phyloP scores from a whole-genome alignment of 1,140 invertebrate genomes.

The Bombyx mandarina region DNA sequence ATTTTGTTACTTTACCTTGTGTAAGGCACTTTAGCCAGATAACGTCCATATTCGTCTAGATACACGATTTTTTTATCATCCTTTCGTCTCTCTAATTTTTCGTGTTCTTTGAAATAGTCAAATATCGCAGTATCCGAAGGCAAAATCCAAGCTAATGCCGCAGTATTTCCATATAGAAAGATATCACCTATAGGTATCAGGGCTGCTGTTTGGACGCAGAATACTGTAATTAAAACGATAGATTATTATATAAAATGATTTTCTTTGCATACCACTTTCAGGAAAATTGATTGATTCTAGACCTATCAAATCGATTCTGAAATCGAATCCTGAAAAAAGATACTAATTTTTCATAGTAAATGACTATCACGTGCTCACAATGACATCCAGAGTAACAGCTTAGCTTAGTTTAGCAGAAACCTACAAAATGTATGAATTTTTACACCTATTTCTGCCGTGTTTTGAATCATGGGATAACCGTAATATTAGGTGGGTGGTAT shows the following conservation, averaged over 20 bases:
- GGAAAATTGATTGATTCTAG: too few species aligned
- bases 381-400: too few species aligned
- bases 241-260: neutral
- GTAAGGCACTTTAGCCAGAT: slow-evolving; percentile 44
- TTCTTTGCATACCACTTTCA: too few species aligned
- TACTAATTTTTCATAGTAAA: too few species aligned
- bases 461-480: too few species aligned
- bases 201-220: slow-evolving; percentile 75
- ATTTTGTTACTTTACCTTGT: slow-evolving; percentile 34
- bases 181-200: slow-evolving; percentile 73
- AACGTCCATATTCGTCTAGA: slow-evolving; percentile 36
- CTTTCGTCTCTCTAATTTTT: slow-evolving; percentile 36
- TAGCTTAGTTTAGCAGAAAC: too few species aligned
- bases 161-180: slow-evolving; percentile 79
- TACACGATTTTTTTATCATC: slow-evolving; percentile 45
- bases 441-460: too few species aligned
- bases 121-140: slow-evolving; percentile 71
- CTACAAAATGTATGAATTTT: too few species aligned
- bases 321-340: too few species aligned
- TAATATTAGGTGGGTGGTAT: too few species aligned
- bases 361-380: too few species aligned
- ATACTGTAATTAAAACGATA: slow-evolving; percentile 66
- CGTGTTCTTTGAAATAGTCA: slow-evolving; percentile 40
- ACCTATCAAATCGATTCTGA: too few species aligned
- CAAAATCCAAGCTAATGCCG: slow-evolving; percentile 80